Evolutionary conservation across 2,888 invertebrate species (phyloP), one percentile per base, ranked within the genome.

Genomic region (Eucera pruinosa): DNA sequence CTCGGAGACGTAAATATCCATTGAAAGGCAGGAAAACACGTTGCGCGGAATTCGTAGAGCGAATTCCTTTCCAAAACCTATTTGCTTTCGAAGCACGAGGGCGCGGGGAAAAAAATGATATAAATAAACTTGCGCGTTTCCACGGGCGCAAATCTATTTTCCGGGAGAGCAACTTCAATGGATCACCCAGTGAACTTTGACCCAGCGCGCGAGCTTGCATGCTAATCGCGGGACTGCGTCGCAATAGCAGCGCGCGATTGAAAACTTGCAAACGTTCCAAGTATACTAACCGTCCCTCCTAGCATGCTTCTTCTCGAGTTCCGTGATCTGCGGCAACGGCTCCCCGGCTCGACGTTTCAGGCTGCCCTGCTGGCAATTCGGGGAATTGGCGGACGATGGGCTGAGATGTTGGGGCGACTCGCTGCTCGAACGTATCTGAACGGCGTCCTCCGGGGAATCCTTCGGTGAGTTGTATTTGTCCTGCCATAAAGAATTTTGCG

Each of bases 291-390:
- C 92, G 73, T 91, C 90, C 80, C 86, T 89, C 79, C 89, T 89
- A 30, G 85, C 76, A 52, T 90, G 87, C 78, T 92, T 92, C 71
- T 90, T 89, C 55, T 91, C 91, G 58, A 89, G 85, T 65, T 91
- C 91, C 23, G 83, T 78, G 61, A 89, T 86, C 41, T 89, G 85
- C 20, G 89, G 87, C 69, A 90, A 75, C 15, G 86, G 60, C 60
- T 91, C 90, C 15, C 69, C 85, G 36, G 87, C 81, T 13, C 90
- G 88, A n/a, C 92, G 89, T 79, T 92, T 92, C 20, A 90, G 73
- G 65, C 52, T 83, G 71, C 61, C 80, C 60, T 68, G 83, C 27
- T 80, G 86, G 27, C 71, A 82, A 61, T 72, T 81, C 39, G 75
- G 39, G 2, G 76, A 18, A 33, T 79, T 64, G 1, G 78, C 85